Evolutionary conservation across 2,888 invertebrate species (phyloP).

Genomic region (Volucella inanis): DNA sequence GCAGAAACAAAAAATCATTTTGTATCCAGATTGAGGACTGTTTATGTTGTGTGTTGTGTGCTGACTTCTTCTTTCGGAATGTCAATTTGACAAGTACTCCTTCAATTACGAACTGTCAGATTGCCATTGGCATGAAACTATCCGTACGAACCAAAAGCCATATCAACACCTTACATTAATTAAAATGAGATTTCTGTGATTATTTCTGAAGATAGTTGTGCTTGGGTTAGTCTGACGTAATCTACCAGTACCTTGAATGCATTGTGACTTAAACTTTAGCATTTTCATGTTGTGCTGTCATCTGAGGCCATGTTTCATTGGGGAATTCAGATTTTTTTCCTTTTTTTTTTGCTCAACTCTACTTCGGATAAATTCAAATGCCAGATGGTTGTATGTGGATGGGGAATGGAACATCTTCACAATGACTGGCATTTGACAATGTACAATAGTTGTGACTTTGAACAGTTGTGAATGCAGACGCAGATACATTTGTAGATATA

Average conservation of each 20-base stretch:
- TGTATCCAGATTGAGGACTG: constrained; percentile 42
- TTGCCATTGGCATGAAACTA: constrained; percentile 29
- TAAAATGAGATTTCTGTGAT: too few species aligned
- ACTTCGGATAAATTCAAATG: constrained; percentile 40
- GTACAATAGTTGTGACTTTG: constrained; percentile 36
- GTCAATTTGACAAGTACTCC: constrained; percentile 68
- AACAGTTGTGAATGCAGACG: constrained; percentile 2
- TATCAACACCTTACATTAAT: too few species aligned
- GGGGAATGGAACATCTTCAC: constrained; percentile 33
- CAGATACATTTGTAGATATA: constrained; percentile 11
- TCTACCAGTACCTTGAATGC: constrained; percentile 25
- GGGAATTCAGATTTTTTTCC: constrained; percentile 21
- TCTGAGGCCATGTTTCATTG: constrained; percentile 38
- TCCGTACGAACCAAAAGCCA: too few species aligned
- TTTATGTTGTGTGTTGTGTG: constrained; percentile 3
- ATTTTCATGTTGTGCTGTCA: constrained; percentile 59
- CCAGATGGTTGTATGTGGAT: constrained; percentile 41
- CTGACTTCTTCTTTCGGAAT: constrained; percentile 55
- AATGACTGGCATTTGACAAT: constrained; percentile 33
- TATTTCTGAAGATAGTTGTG: neutral
- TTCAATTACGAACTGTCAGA: constrained; percentile 60
- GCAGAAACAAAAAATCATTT: constrained; percentile 12
- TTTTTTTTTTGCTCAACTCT: constrained; percentile 13
- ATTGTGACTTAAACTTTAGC: constrained; percentile 53
- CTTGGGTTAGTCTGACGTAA: constrained; percentile 17